Evolutionary conservation across 2,113 vertebrate genomes (phyloP).

Genomic region (Pomatorhinus ruficollis): DNA sequence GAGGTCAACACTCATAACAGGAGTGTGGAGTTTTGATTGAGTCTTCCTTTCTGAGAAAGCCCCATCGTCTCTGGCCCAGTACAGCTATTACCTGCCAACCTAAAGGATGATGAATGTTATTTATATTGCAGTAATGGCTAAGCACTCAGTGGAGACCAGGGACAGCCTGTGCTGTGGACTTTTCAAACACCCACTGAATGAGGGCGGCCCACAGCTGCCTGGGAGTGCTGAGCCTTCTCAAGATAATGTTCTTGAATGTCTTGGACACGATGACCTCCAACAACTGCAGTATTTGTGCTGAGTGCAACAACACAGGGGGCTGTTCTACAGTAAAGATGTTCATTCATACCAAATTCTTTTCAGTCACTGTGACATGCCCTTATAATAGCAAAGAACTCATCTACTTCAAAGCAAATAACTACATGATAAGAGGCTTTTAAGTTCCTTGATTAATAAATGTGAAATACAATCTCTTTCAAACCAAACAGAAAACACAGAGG

Average conservation of each 20-base stretch:
- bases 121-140: conserved; percentile 52
- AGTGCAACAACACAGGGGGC: background rate
- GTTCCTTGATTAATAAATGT: background rate
- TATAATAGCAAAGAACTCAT: background rate
- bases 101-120: conserved; percentile 58
- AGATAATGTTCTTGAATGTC: background rate
- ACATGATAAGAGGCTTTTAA: background rate
- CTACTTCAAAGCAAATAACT: background rate
- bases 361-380: background rate
- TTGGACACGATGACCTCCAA: background rate
- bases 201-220: conserved; percentile 6
- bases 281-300: background rate
- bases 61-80: background rate
- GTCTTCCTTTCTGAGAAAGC: conserved; percentile 23
- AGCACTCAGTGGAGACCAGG: conserved; percentile 32
- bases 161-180: conserved; percentile 41
- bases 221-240: conserved; percentile 19
- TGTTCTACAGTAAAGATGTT: background rate
- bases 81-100: conserved; percentile 46
- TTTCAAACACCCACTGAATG: background rate
- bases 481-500: background rate
- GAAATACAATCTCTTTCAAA: background rate
- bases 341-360: background rate
- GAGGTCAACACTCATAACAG: conserved; percentile 20
- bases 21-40: background rate